These are phyloP conservation scores for Eristalis arbustorum DNA, from an alignment of 2,888 invertebrate species.

Conservation along the genomic window DNA sequence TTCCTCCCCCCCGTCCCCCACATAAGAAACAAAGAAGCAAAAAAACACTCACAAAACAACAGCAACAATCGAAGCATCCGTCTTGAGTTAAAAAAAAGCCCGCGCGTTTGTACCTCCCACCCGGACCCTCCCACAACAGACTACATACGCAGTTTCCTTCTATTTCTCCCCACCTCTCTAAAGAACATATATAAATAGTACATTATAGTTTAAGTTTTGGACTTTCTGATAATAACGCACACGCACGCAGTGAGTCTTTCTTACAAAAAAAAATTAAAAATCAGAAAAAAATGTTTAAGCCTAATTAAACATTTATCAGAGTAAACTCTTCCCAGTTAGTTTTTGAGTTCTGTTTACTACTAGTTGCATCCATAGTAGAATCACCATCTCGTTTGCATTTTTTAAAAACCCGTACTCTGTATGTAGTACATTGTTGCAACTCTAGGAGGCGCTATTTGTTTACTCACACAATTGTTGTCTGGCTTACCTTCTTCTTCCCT, in stretches of 20 bases:
- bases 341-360: slow-evolving; percentile 5
- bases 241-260: slow-evolving; percentile 81
- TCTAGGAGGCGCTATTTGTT: neutral
- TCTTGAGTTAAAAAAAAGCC: slow-evolving; percentile 38
- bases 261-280: slow-evolving; percentile 40
- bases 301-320: slow-evolving; percentile 53
- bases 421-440: neutral
- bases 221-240: slow-evolving; percentile 79
- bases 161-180: slow-evolving; percentile 1
- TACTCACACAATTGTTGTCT: neutral
- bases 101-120: slow-evolving; percentile 11
- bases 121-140: slow-evolving; percentile 5
- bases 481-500: neutral
- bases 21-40: slow-evolving; percentile 1
- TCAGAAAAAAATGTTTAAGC: slow-evolving; percentile 20
- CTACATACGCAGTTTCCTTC: slow-evolving; percentile 27
- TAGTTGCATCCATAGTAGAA: slow-evolving; percentile 38
- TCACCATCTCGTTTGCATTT: slow-evolving; percentile 12
- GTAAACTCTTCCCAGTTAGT: slow-evolving; percentile 38
- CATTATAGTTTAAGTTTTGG: slow-evolving; percentile 76
- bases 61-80: slow-evolving; percentile 17
- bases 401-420: neutral
- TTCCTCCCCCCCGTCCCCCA: neutral
- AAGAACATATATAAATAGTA: slow-evolving; percentile 39
- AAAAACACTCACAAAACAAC: slow-evolving; percentile 26